Evolutionary conservation across 2,888 invertebrate species (phyloP), one percentile per base, ranked within the genome.

Genomic region (Eumerus sabulonum): DNA sequence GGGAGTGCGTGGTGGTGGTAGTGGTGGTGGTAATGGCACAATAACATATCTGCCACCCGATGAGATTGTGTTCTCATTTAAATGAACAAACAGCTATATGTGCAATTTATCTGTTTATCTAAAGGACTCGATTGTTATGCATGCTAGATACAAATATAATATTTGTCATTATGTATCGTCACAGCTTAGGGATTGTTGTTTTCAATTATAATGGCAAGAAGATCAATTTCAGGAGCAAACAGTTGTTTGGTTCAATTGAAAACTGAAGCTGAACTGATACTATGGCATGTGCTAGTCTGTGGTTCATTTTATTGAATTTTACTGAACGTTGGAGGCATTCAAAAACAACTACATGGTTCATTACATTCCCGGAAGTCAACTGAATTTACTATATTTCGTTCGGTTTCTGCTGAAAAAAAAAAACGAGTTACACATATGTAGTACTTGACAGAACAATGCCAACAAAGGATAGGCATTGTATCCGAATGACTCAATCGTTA

Each of bases 121-220:
- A 45, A 3, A 17, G 51, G 40, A 62, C 56, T 68, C 40, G 45
- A 68, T 62, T 62, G 48, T 45, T 51, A 76, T 70, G 62, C 63
- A 45, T 53, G 74, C 57, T 27, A 27, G 27, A 27, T 27, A 27
- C 27, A 27, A 27, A 27, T 27, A 56, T 47, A 35, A 56, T 38
- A 66, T 48, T 47, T 40, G 16, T 16, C 19, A 18, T n/a, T 13
- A 18, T 57, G 11, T 51, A 47, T 56, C 68, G 36, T 45, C n/a
- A 42, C 12, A 48, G 60, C 35, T 62, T 76, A 27, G 27, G 27
- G 27, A 70, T 62, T 76, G 74, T 76, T 76, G 57, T 70, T 63
- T 76, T 76, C 68, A 76, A 76, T 76, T 76, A 76, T 63, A 51
- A 68, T 70, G 47, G 45, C 70, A 70, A 62, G 74, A 63, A 51